Conservation (phyloP, 1,140 invertebrate species). For the Chionoecetes opilio region DNA sequence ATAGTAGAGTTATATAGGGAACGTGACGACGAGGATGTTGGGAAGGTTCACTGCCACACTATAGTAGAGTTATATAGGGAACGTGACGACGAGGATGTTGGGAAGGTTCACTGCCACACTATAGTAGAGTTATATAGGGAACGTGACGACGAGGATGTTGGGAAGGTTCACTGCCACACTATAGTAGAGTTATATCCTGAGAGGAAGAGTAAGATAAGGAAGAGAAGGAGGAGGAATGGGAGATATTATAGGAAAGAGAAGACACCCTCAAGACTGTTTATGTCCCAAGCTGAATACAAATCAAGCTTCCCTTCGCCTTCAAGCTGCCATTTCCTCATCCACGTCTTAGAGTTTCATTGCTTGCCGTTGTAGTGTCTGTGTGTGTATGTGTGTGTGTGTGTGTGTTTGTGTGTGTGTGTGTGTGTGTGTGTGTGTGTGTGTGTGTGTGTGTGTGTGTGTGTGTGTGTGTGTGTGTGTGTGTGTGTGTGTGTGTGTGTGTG, state of each 20-base stretch:
- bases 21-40: no score
- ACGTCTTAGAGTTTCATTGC: not conserved
- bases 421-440: conserved; percentile 58
- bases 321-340: no score
- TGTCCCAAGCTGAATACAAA: not conserved
- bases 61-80: not conserved
- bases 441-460: conserved; percentile 42
- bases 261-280: not conserved
- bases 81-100: not conserved
- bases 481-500: conserved; percentile 66
- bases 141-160: not conserved
- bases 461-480: conserved; percentile 45
- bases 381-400: conserved; percentile 44
- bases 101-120: no score
- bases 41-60: no score
- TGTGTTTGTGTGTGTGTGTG: conserved; percentile 62
- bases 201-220: not conserved
- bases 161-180: no score
- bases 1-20: not conserved
- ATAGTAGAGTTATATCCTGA: not conserved
- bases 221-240: not conserved
- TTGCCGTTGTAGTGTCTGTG: not conserved
- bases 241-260: no score
- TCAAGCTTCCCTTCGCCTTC: not conserved
- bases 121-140: not conserved